Evolutionary conservation across 2,888 invertebrate species (phyloP), one percentile per base, ranked within the genome.

Genomic region (Leptopilina drosophilae): DNA sequence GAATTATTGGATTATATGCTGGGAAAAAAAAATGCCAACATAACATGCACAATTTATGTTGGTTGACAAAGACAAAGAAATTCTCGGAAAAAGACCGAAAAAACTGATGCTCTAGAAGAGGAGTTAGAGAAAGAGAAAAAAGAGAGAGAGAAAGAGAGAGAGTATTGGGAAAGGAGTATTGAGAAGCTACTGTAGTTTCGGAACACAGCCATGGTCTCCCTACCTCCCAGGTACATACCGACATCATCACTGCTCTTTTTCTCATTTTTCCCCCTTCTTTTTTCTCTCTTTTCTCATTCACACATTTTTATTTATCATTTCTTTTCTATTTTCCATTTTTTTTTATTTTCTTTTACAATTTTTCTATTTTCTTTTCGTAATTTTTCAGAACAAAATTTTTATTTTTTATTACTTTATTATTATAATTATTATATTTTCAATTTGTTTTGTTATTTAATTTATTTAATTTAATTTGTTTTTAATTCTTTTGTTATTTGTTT

Each of bases 181-280:
- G 88, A 33, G 33, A 89, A 90, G 89, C 89, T 91, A 91, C 93
- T 93, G 93, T 93, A 93, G 93, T 93, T 93, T 92, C 92, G 93
- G 93, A 93, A 93, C 93, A 93, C 93, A 93, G 93, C 93, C 93
- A 94, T 94, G 93, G 94, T 94, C 93, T 94, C 93, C 93, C 93
- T 93, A 92, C 93, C 93, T 93, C 93, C 93, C 93, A 94, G 94
- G 93, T 94, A 94, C 93, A 92, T 92, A 88, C 89, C 90, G 87
- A 90, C 89, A 89, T 91, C 90, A 88, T 90, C 89, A 87, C 87
- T 90, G 86, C 87, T 88, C 86, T 87, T 78, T 86, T 82, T 88
- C 80, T 83, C 82, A 64, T 77, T 82, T 81, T 82, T 82, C 66
- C 76, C 46, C 66, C 8, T 5, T 42, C 42, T 8, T 42, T 8